A percentile compares a stretch with the other conserved stretches of the same genome.
Evolutionary conservation across 2,113 vertebrate genomes (phyloP).

Genomic region (Hippocampus guttulatus): DNA sequence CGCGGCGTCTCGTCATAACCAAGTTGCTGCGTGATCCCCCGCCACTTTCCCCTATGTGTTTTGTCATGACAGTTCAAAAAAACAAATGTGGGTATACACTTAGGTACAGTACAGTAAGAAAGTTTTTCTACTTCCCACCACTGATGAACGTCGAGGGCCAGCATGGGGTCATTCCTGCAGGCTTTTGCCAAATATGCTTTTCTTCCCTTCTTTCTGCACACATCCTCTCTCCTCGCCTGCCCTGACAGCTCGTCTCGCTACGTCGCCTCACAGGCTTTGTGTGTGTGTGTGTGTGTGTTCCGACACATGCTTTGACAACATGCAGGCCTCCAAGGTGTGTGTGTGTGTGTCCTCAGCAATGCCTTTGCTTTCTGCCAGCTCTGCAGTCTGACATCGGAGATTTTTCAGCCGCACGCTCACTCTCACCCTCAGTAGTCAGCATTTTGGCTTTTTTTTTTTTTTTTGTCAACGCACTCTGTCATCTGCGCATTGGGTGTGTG

Average conservation of each 20-base stretch:
- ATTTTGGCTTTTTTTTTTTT: conserved; percentile 66
- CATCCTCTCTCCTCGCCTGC: conserved; percentile 22
- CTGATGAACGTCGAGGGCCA: background rate
- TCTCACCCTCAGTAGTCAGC: conserved; percentile 62
- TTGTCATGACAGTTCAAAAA: background rate
- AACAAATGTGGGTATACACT: too few relatives aligned
- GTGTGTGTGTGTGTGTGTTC: conserved; percentile 16
- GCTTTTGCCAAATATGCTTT: conserved; percentile 12
- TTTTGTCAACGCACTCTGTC: conserved; percentile 57
- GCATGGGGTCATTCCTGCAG: background rate
- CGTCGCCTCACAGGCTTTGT: conserved; percentile 36
- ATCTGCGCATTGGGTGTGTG: conserved; percentile 38
- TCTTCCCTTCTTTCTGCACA: conserved; percentile 1
- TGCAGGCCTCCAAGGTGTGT: conserved; percentile 39
- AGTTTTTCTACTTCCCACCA: background rate
- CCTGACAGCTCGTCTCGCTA: conserved; percentile 47
- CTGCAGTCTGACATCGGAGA: conserved; percentile 65
- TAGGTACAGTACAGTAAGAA: background rate
- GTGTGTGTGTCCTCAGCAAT: conserved; percentile 54
- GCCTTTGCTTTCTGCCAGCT: conserved; percentile 61
- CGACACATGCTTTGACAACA: conserved; percentile 37
- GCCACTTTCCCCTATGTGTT: background rate
- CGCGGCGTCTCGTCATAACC: background rate
- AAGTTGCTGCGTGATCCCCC: background rate
- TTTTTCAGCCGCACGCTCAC: conserved; percentile 58